A percentile compares a stretch with the other conserved stretches of the same genome.
These are phyloP conservation scores for Aphelenchoides bicaudatus DNA, from an alignment of 2,888 invertebrate species.

Conservation along the genomic window DNA sequence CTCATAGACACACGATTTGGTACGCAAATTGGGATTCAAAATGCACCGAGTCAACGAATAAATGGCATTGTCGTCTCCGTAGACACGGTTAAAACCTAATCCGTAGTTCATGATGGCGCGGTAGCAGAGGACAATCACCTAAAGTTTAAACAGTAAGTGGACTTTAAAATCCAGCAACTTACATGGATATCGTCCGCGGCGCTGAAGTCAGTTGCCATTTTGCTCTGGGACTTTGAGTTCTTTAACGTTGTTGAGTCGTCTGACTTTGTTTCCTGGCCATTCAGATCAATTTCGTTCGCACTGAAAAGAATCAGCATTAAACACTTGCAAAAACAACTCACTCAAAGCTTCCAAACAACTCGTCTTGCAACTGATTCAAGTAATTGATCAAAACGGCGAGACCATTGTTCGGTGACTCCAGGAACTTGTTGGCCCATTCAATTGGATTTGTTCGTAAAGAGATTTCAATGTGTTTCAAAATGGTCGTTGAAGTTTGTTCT, in stretches of 20 bases:
- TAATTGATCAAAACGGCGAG: constrained; percentile 94
- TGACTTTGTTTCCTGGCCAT: too few relatives aligned
- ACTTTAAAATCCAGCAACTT: too few relatives aligned
- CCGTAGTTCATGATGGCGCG: constrained; percentile 99
- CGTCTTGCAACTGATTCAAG: constrained; percentile 70
- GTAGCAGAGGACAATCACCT: constrained; percentile 97
- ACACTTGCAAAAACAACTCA: constrained; percentile 16
- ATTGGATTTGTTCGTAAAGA: constrained; percentile 97
- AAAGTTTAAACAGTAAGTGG: too few relatives aligned
- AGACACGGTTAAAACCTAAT: constrained; percentile 69
- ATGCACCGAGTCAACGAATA: constrained; percentile 94
- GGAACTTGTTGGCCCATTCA: constrained; percentile 97
- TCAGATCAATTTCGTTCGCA: neutral
- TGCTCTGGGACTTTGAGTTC: neutral
- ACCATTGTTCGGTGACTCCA: constrained; percentile 91
- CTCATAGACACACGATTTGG: constrained; percentile 92
- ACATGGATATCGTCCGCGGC: constrained; percentile 88
- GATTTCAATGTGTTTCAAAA: constrained; percentile 94
- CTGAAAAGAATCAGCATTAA: neutral
- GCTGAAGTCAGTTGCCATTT: too few relatives aligned
- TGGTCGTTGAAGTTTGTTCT: constrained; percentile 86
- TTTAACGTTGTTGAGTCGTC: constrained; percentile 1
- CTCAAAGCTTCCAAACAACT: constrained; percentile 67
- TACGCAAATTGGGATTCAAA: constrained; percentile 87
- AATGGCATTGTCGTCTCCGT: constrained; percentile 93